These are phyloP conservation scores for Acanthornis magna DNA, from an alignment of 2,797 vertebrate species.

Conservation along the genomic window DNA sequence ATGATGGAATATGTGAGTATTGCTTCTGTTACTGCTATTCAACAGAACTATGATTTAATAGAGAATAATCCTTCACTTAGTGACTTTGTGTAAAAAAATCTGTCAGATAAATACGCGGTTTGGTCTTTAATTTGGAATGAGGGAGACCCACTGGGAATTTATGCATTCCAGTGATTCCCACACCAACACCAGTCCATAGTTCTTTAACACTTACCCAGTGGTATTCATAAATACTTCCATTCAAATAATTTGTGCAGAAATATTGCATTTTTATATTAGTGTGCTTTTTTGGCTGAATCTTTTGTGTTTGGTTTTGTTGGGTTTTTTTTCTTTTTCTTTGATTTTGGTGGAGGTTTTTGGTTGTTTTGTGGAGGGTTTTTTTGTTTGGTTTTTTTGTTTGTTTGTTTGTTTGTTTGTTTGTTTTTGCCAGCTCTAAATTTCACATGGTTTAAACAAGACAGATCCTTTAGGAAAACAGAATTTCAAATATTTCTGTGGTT, in stretches of 20 bases:
- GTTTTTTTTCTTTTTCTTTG: background rate
- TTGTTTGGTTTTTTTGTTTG: background rate
- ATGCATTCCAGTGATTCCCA: background rate
- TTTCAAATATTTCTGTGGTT: background rate
- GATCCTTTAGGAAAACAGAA: background rate
- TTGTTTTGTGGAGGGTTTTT: background rate
- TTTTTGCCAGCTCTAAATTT: background rate
- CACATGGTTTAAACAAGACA: background rate
- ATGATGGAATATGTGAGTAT: constrained; percentile 99
- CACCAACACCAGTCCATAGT: background rate
- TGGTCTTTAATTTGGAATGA: background rate
- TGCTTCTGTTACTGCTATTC: background rate
- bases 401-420: background rate
- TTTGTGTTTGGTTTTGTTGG: background rate
- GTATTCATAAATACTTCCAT: background rate
- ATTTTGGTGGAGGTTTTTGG: background rate
- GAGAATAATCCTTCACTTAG: background rate
- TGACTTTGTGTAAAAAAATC: background rate
- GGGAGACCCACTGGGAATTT: background rate
- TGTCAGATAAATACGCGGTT: background rate
- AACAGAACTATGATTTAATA: background rate
- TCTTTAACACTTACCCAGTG: background rate
- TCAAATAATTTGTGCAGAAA: background rate
- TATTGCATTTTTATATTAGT: background rate
- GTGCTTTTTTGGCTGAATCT: background rate